Conservation (phyloP, 2,888 invertebrate genomes). For the Sabatieria punctata region DNA sequence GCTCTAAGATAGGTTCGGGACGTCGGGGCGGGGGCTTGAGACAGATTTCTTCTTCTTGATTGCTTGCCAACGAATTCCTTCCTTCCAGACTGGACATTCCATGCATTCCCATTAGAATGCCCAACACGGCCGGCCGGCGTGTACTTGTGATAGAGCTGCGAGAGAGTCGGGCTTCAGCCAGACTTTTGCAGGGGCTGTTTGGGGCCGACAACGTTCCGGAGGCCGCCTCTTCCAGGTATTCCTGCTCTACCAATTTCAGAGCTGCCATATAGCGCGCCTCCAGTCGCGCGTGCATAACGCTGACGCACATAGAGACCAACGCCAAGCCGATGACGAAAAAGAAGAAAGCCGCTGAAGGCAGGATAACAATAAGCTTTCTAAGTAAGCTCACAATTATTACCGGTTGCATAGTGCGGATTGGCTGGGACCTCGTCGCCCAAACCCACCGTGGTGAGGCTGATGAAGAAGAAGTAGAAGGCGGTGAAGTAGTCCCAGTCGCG, state of each 20-base stretch:
- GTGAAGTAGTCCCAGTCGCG: constrained; percentile 20
- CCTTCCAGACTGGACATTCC: too few relatives aligned
- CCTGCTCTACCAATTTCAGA: constrained; percentile 21
- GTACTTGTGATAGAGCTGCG: too few relatives aligned
- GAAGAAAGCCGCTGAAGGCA: constrained; percentile 18
- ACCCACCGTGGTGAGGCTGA: constrained; percentile 24
- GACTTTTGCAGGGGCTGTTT: too few relatives aligned
- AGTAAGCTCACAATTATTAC: background rate
- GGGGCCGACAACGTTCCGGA: too few relatives aligned
- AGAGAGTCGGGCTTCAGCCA: too few relatives aligned
- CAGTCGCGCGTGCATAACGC: constrained; percentile 19
- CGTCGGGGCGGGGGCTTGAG: too few relatives aligned
- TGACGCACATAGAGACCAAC: constrained; percentile 23
- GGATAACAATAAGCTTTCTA: background rate
- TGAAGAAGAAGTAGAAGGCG: constrained; percentile 24
- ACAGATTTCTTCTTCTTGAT: too few relatives aligned
- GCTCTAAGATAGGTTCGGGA: too few relatives aligned
- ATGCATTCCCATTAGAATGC: too few relatives aligned
- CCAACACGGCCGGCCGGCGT: too few relatives aligned
- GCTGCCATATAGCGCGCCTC: constrained; percentile 25
- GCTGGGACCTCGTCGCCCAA: constrained; percentile 24
- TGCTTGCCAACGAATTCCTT: too few relatives aligned
- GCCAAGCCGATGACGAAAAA: constrained; percentile 23
- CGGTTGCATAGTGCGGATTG: constrained; percentile 17
- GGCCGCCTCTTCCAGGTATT: constrained; percentile 9